These are phyloP conservation scores for Hipparchia sbordonii DNA, from an alignment of 2,888 invertebrate species.

Conservation along the genomic window DNA sequence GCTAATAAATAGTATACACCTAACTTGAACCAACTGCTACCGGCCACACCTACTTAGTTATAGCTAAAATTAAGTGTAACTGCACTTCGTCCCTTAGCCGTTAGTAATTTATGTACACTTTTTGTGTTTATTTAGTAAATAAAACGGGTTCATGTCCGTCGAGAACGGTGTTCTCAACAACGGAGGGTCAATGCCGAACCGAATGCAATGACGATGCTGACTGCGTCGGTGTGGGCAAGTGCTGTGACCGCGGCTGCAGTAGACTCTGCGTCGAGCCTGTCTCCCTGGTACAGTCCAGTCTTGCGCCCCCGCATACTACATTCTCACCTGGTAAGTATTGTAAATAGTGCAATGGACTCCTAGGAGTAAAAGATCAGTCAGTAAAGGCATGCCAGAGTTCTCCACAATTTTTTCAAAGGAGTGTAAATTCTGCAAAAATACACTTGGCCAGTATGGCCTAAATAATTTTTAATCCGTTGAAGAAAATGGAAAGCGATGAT, in stretches of 20 bases:
- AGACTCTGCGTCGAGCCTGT: conserved; percentile 83
- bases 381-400: too few relatives aligned
- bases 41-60: too few relatives aligned
- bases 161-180: conserved; percentile 70
- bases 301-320: conserved; percentile 41
- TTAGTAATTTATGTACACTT: too few relatives aligned
- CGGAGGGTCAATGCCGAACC: conserved; percentile 80
- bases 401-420: too few relatives aligned
- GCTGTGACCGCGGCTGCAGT: conserved; percentile 91
- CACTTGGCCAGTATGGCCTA: too few relatives aligned
- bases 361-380: neutral
- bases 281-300: conserved; percentile 28
- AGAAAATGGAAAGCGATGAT: too few relatives aligned
- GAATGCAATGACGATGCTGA: conserved; percentile 92
- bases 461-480: too few relatives aligned
- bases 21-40: too few relatives aligned
- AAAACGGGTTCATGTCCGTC: conserved; percentile 76
- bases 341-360: neutral
- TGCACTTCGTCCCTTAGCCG: too few relatives aligned
- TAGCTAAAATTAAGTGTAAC: too few relatives aligned
- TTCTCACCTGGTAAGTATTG: conserved; percentile 52
- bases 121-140: conserved; percentile 74
- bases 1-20: too few relatives aligned
- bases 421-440: too few relatives aligned
- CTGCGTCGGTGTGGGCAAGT: conserved; percentile 90